phyloP scores from a whole-genome alignment of 2,113 vertebrate species.

The Zosterops pallidus region DNA sequence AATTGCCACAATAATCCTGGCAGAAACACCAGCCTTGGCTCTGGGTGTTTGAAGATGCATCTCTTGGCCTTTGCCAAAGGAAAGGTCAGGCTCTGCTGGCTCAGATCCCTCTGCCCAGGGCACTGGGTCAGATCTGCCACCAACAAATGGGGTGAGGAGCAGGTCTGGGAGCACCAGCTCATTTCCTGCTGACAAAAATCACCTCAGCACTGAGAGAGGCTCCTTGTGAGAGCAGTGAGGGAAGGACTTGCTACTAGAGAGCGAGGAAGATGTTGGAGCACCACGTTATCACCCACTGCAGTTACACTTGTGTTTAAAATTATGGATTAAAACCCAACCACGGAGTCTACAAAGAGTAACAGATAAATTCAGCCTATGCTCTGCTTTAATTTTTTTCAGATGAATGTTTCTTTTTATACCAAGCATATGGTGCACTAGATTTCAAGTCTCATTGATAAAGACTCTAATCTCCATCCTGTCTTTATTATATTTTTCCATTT shows the following conservation, averaged over 20 bases:
- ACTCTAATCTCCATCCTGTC: conserved; percentile 1
- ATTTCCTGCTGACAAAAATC: background rate
- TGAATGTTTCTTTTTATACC: conserved; percentile 40
- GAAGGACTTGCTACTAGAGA: background rate
- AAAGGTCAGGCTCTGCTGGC: background rate
- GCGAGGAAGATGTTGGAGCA: background rate
- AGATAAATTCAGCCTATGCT: conserved; percentile 18
- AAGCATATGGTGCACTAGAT: conserved; percentile 56
- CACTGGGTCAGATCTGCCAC: background rate
- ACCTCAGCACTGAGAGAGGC: background rate
- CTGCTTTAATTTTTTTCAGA: conserved; percentile 38
- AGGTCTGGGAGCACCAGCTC: background rate
- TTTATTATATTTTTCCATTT: conserved; percentile 55
- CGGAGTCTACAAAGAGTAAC: background rate
- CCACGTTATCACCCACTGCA: background rate
- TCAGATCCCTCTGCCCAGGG: background rate
- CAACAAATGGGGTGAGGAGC: background rate
- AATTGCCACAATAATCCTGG: background rate
- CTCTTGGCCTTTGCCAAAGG: background rate
- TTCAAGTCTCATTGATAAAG: conserved; percentile 61
- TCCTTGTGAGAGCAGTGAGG: accelerated
- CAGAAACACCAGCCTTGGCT: background rate
- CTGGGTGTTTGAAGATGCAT: background rate
- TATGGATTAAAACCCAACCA: background rate
- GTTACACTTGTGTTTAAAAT: background rate